A percentile compares a stretch with the other conserved stretches of the same genome.
phyloP scores from a whole-genome alignment of 2,113 vertebrate genomes.

The Kobus ellipsiprymnus region DNA sequence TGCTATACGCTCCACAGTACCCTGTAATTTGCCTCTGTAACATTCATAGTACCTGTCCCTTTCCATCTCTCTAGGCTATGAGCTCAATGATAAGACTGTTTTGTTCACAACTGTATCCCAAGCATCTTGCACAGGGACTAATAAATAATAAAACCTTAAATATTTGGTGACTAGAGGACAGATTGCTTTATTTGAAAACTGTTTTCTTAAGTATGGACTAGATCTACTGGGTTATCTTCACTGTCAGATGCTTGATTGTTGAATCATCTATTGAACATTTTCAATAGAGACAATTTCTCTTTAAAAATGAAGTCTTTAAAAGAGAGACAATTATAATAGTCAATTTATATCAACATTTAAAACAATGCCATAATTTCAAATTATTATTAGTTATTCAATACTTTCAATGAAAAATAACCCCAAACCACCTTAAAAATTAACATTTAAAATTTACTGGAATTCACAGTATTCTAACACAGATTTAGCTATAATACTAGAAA shows the following conservation, averaged over 20 bases:
- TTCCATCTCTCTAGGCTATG: not conserved
- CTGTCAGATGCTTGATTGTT: not conserved
- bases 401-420: conserved; percentile 24
- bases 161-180: not conserved
- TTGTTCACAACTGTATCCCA: conserved; percentile 32
- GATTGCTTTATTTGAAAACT: not conserved
- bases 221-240: not conserved
- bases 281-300: conserved; percentile 21
- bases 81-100: not conserved
- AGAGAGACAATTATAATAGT: conserved; percentile 16
- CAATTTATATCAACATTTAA: conserved; percentile 28
- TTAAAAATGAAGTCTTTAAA: conserved; percentile 19
- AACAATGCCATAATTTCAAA: not conserved
- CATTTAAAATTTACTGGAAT: not conserved
- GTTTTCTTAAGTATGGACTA: not conserved
- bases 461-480: conserved; percentile 37
- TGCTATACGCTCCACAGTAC: not conserved
- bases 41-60: not conserved
- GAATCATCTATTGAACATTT: not conserved
- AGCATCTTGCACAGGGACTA: not conserved
- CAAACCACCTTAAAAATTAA: conserved; percentile 32
- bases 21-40: not conserved
- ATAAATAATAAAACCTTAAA: conserved; percentile 29
- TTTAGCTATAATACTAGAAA: conserved; percentile 21
- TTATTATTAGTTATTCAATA: conserved; percentile 2